Percentiles rank a stretch among this genome's conserved stretches.
Conservation (phyloP, 1,140 invertebrate genomes). For the Pseudomyrmex gracilis region DNA sequence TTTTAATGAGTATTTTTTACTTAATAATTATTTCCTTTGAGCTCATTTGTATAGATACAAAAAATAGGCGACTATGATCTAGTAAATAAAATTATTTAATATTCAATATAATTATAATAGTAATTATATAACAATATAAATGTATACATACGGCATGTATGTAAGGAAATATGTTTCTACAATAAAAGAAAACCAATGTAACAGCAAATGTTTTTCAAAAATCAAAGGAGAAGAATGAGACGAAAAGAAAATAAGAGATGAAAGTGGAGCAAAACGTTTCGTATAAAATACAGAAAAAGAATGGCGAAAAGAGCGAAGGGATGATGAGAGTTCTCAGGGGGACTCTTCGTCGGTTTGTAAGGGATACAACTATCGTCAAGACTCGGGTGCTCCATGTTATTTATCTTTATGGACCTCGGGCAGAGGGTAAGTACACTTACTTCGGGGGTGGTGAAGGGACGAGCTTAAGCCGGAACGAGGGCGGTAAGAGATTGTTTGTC, state of each 20-base stretch:
- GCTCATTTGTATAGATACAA: not conserved
- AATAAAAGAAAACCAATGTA: not conserved
- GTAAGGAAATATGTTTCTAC: not conserved
- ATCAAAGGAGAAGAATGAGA: constrained; percentile 9
- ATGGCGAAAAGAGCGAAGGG: constrained; percentile 26
- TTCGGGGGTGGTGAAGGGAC: constrained; percentile 70
- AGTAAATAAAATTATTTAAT: constrained; percentile 24
- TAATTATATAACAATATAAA: too few species aligned
- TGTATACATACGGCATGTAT: not conserved
- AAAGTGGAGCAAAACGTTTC: constrained; percentile 52
- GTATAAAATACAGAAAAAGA: constrained; percentile 37
- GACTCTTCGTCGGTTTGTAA: constrained; percentile 64
- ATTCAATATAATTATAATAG: not conserved
- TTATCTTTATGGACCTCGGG: constrained; percentile 86
- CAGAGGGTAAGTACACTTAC: constrained; percentile 86
- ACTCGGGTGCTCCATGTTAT: constrained; percentile 80
- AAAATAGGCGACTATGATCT: not conserved
- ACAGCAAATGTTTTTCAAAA: not conserved
- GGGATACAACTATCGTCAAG: constrained; percentile 64
- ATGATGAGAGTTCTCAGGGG: constrained; percentile 62
- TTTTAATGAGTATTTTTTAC: not conserved
- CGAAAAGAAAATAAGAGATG: constrained; percentile 43
- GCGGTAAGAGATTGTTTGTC: constrained; percentile 84
- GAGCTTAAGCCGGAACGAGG: constrained; percentile 80
- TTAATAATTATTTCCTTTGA: not conserved